phyloP scores from a whole-genome alignment of 2,888 invertebrate species.

The Mesochorus sp. region DNA sequence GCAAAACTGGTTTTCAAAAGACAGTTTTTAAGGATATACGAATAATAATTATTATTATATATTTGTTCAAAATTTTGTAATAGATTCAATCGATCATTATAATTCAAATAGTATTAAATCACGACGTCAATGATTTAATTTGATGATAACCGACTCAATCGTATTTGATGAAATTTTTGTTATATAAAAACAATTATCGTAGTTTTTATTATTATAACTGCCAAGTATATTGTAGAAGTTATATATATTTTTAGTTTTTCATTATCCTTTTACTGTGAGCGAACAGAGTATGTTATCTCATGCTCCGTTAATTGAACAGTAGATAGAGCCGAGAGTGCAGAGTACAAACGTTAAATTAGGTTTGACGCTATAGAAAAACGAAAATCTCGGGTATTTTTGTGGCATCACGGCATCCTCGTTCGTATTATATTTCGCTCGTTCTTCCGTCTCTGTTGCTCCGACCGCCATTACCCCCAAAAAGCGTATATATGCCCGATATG shows the following conservation, averaged over 20 bases:
- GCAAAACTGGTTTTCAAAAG: too few species aligned
- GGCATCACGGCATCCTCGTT: constrained; percentile 6
- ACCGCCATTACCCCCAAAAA: constrained; percentile 23
- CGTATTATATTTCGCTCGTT: background rate
- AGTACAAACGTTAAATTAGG: constrained; percentile 12
- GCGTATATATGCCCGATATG: background rate
- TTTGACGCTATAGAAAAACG: constrained; percentile 19
- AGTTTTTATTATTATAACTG: too few species aligned
- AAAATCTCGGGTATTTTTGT: constrained; percentile 35
- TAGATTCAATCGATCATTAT: too few species aligned
- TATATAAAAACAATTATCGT: too few species aligned
- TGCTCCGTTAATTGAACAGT: background rate
- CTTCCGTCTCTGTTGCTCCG: background rate
- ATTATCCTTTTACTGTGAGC: background rate
- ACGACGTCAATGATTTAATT: too few species aligned
- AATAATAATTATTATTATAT: too few species aligned
- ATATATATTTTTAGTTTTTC: background rate
- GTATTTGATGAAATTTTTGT: too few species aligned
- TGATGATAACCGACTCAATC: too few species aligned
- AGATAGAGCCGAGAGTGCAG: background rate
- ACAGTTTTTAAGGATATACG: too few species aligned
- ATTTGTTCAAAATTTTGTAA: too few species aligned
- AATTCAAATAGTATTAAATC: too few species aligned
- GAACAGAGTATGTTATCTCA: background rate
- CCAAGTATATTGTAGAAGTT: too few species aligned